Percentiles rank a stretch among this genome's conserved stretches.
Conservation (phyloP, 2,113 vertebrate genomes). For the Malurus melanocephalus region DNA sequence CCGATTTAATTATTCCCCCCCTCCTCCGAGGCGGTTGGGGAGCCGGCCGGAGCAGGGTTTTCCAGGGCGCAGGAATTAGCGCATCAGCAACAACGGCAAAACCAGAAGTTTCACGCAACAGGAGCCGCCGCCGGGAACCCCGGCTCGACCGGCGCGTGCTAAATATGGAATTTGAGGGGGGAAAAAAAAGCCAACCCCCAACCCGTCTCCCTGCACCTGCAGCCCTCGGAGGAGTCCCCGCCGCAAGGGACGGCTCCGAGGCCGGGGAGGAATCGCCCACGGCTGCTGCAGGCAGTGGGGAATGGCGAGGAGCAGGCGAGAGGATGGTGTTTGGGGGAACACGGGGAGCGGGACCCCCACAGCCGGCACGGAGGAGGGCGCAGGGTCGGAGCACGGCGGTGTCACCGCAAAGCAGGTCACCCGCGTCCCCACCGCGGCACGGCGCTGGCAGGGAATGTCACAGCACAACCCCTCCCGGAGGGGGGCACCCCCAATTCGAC, state of each 20-base stretch:
- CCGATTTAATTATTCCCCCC: background rate
- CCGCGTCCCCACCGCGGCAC: rapidly evolving
- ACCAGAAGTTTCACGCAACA: constrained; percentile 51
- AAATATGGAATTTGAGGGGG: background rate
- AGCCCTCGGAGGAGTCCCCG: background rate
- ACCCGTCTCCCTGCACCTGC: background rate
- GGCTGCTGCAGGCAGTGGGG: background rate
- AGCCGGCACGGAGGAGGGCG: background rate
- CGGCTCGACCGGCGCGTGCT: background rate
- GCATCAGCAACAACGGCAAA: background rate
- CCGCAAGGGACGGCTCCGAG: rapidly evolving
- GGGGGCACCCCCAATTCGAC: background rate
- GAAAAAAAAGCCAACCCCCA: background rate
- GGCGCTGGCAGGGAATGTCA: background rate
- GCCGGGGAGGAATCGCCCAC: background rate
- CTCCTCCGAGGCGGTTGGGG: background rate
- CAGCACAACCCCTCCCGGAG: background rate
- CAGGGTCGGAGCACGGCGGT: background rate
- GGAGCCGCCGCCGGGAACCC: constrained; percentile 19
- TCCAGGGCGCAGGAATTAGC: constrained; percentile 14
- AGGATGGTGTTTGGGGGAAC: rapidly evolving
- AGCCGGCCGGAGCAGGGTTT: background rate
- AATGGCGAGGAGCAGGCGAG: background rate
- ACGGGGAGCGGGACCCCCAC: background rate
- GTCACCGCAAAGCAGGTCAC: background rate